A percentile compares a stretch with the other conserved stretches of the same genome.
phyloP scores from a whole-genome alignment of 2,888 invertebrate species.

The Rhamphomyia laevipes region DNA sequence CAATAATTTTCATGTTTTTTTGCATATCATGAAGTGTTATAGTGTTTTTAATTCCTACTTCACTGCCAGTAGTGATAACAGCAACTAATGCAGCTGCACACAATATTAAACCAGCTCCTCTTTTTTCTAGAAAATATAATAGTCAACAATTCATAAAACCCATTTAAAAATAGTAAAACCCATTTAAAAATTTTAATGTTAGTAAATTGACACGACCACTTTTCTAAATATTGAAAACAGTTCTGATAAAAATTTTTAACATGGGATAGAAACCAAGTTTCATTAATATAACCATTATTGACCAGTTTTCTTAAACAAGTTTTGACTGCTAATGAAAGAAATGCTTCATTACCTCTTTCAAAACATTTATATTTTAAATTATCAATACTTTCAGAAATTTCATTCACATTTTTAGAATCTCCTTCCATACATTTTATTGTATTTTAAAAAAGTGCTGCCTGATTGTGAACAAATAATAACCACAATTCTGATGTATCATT shows the following conservation, averaged over 20 bases:
- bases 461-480: constrained; percentile 4
- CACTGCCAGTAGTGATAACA: no score
- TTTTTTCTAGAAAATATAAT: no score
- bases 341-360: not conserved
- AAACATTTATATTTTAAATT: not conserved
- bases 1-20: no score
- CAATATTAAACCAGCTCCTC: no score
- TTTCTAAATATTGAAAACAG: not conserved
- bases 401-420: not conserved
- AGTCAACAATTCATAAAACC: no score
- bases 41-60: no score
- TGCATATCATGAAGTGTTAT: no score
- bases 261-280: not conserved
- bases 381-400: not conserved
- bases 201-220: not conserved
- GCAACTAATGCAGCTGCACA: no score
- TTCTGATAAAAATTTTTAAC: not conserved
- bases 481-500: constrained; percentile 1
- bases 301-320: not conserved
- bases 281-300: not conserved
- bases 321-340: not conserved
- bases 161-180: no score
- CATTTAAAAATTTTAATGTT: not conserved
- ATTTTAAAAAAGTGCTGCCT: constrained; percentile 1
- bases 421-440: constrained; percentile 2